Conservation (phyloP, 2,797 vertebrate species). For the Anas bahamensis region DNA sequence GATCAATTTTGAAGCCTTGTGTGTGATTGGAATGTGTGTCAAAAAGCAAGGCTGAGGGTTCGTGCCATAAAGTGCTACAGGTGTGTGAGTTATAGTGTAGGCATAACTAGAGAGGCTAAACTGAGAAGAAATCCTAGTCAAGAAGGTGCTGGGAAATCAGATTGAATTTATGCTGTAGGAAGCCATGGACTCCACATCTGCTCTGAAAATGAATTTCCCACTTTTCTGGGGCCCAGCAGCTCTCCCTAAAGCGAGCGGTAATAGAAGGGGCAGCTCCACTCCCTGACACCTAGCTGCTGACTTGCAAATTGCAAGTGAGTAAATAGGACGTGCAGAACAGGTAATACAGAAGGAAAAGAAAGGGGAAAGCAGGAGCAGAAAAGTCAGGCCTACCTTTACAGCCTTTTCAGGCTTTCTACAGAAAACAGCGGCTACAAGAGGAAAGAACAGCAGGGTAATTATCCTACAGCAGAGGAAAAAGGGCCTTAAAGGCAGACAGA, state of each 20-base stretch:
- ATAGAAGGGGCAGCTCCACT: neutral
- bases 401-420: neutral
- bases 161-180: neutral
- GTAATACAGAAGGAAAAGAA: neutral
- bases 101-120: neutral
- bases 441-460: neutral
- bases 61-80: neutral
- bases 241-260: neutral
- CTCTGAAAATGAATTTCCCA: neutral
- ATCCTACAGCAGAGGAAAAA: neutral
- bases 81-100: neutral
- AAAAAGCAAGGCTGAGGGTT: neutral
- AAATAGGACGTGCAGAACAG: neutral
- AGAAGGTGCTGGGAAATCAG: neutral
- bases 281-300: neutral
- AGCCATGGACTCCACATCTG: fast-evolving
- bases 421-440: neutral
- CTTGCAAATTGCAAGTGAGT: neutral
- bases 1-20: neutral
- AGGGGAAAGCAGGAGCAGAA: neutral
- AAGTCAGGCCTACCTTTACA: neutral
- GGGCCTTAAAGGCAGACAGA: neutral
- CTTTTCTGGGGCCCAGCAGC: neutral
- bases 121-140: neutral
- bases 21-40: neutral